Evolutionary conservation across 1,140 invertebrate species (phyloP), one percentile per base, ranked within the genome.

Genomic region (Drosophila fuyamai): DNA sequence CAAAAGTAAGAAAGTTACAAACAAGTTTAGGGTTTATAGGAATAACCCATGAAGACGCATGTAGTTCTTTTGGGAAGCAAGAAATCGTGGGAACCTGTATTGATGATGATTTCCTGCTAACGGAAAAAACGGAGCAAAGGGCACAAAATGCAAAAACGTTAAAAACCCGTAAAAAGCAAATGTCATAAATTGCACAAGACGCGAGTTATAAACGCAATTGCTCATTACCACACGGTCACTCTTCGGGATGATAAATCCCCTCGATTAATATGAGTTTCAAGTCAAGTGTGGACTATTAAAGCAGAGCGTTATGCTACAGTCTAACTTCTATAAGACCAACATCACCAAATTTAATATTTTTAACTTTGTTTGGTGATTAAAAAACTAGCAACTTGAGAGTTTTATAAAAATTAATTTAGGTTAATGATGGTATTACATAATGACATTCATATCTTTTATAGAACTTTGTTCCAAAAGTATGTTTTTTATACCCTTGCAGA

Each of bases 151-250:
- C 40, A 50, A 43, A 46, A 57, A 41, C 14, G 46, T 63, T 35
- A 23, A 61, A 41, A 72, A 14, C 29, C 44, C 27, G 48, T 76
- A 61, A 75, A 85, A 82, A 78, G 38, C 44, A 54, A 65, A 59
- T 47, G 40, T 61, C 59, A 85, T 80, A 80, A 74, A 81, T 84
- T 78, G 82, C 82, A 81, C 70, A 81, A 74, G 41, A 59, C 29
- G 7, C 27, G 13, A 46, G 58, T 14, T 68, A 47, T 35, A 67
- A 81, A 59, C 72, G 63, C 73, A 78, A 73, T 48, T 36, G 66
- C 78, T 71, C 65, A 86, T 80, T 84, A 61, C 73, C 50, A 73
- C 72, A 81, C 41, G 61, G 61, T 63, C 57, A 57, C 29, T 63
- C 54, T 62, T 62, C 16, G 67, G 50, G 71, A 79, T 77, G 57